Percentiles rank a stretch among this genome's conserved stretches.
Conservation (phyloP, 2,888 invertebrate genomes). For the Helleia helle region DNA sequence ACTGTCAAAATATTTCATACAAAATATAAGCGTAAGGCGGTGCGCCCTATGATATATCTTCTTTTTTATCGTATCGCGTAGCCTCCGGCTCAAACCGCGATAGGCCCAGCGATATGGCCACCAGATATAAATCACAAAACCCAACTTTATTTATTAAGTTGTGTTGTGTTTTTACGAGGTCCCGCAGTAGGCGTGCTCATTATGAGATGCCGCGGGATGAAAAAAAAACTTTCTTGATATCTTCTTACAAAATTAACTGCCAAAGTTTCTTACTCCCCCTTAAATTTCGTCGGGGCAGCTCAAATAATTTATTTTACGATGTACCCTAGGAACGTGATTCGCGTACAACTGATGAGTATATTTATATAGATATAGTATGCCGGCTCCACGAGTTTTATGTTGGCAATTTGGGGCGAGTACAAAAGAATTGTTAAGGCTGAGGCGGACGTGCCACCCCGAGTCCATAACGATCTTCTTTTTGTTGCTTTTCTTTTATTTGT, state of each 20-base stretch:
- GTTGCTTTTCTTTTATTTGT: constrained; percentile 3
- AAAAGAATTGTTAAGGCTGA: constrained; percentile 66
- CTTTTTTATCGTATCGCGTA: constrained; percentile 39
- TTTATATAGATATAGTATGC: constrained; percentile 28
- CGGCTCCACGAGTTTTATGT: constrained; percentile 55
- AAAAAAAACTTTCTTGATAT: constrained; percentile 66
- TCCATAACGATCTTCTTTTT: constrained; percentile 24
- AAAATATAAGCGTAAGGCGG: constrained; percentile 45
- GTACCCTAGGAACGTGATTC: constrained; percentile 40
- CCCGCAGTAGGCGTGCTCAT: constrained; percentile 62
- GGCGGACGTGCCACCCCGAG: constrained; percentile 44
- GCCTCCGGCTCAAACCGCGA: constrained; percentile 47
- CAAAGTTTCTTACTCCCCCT: constrained; percentile 39
- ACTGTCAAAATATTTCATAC: constrained; percentile 67
- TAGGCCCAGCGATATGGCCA: constrained; percentile 44
- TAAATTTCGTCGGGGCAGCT: constrained; percentile 41
- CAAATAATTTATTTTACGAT: constrained; percentile 53
- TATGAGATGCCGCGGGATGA: constrained; percentile 58
- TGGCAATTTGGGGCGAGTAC: constrained; percentile 66
- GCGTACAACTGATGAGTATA: constrained; percentile 54
- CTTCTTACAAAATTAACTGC: constrained; percentile 69
- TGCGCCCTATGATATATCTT: constrained; percentile 49
- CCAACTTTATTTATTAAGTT: constrained; percentile 72
- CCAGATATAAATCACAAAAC: constrained; percentile 65
- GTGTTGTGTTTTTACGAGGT: constrained; percentile 68